A percentile compares a stretch with the other conserved stretches of the same genome.
These are phyloP conservation scores for Hedya salicella DNA, from an alignment of 2,888 invertebrate genomes.

Conservation along the genomic window DNA sequence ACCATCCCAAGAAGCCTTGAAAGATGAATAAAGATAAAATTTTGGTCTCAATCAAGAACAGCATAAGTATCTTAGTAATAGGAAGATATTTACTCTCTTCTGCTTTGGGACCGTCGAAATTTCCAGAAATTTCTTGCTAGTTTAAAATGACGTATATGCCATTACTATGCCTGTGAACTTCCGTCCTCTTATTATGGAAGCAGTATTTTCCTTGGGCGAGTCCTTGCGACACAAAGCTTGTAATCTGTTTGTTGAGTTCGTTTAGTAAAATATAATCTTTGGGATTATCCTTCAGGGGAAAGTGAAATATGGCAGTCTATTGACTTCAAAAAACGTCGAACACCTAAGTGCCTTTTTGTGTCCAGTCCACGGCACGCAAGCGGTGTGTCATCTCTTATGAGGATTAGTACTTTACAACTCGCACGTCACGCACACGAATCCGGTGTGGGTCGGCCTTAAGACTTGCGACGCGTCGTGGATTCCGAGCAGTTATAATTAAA, in stretches of 20 bases:
- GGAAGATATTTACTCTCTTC: not conserved
- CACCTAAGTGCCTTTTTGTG: no score
- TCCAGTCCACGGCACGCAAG: no score
- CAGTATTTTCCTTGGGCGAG: not conserved
- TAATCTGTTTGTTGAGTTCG: constrained; percentile 2
- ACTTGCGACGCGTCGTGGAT: no score
- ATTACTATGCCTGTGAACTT: not conserved
- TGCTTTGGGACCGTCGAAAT: not conserved
- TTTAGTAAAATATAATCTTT: not conserved
- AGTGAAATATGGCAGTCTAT: not conserved
- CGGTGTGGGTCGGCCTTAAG: no score
- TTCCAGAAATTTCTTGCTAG: not conserved
- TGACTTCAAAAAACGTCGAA: not conserved
- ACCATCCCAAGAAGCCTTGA: not conserved
- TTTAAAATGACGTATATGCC: not conserved
- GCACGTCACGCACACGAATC: no score
- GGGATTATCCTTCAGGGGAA: not conserved
- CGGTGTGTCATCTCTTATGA: no score
- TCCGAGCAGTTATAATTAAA: no score
- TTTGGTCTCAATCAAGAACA: not conserved
- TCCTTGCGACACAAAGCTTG: not conserved
- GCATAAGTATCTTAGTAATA: not conserved
- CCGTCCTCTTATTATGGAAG: not conserved
- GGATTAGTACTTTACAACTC: no score
- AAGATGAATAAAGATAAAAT: not conserved